These are phyloP conservation scores for Rafetus swinhoei DNA, from an alignment of 2,113 vertebrate genomes.

Conservation along the genomic window DNA sequence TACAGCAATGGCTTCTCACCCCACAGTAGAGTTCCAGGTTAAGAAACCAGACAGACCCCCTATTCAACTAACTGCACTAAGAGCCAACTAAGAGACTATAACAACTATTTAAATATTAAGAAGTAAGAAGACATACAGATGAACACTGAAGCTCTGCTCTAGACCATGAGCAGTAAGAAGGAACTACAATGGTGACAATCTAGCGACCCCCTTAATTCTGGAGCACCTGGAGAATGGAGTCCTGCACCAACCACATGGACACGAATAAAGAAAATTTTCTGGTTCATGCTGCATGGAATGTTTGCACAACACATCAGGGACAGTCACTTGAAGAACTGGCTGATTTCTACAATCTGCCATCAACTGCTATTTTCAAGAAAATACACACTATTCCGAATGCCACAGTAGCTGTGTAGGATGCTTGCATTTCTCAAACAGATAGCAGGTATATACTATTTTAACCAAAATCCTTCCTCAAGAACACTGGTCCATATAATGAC, in stretches of 20 bases:
- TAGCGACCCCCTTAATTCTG: neutral
- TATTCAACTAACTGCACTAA: neutral
- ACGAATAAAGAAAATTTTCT: neutral
- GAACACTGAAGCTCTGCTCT: neutral
- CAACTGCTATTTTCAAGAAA: constrained; percentile 75
- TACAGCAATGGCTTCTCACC: neutral
- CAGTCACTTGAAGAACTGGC: constrained; percentile 43
- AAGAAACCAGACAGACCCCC: neutral
- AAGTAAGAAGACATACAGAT: neutral
- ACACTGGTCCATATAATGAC: constrained; percentile 44
- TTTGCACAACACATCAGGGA: neutral
- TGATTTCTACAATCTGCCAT: constrained; percentile 77
- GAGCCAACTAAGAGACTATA: neutral
- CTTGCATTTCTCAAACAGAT: constrained; percentile 69
- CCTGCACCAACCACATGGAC: neutral
- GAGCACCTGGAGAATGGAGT: neutral
- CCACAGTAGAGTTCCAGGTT: neutral
- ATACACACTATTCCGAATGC: constrained; percentile 68
- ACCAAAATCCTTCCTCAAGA: constrained; percentile 68
- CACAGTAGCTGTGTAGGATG: constrained; percentile 61
- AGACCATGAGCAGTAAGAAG: neutral
- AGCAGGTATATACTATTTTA: constrained; percentile 73
- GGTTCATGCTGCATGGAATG: neutral
- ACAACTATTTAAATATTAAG: neutral
- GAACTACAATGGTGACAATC: neutral